Evolutionary conservation across 2,888 invertebrate genomes (phyloP), one percentile per base, ranked within the genome.

Genomic region (Pyrrhosoma nymphula): DNA sequence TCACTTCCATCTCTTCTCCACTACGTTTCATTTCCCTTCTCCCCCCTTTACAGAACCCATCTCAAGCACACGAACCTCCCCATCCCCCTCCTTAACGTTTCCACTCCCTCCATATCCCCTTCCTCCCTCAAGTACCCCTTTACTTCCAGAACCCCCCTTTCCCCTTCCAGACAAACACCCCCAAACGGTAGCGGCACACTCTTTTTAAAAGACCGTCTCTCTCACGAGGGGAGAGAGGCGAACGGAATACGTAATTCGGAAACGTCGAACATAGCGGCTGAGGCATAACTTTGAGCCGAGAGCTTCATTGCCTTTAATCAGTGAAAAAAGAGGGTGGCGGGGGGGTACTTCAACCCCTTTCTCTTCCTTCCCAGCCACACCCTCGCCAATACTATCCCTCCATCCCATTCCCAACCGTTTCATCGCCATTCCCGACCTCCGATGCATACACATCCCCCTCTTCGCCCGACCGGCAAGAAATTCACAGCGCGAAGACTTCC

Each of bases 251-350:
- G 39, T 91, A 91, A 91, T 91, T 91, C 26, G 69, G 63, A 30
- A 39, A 39, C 91, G 60, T 63, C 91, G 91, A 91, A 91, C 63
- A 39, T 91, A 63, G 91, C 91, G 91, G 63, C 91, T n/a, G n/a
- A n/a, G 91, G 91, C 91, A 91, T 91, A 91, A 91, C 91, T 91
- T 91, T 23, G 91, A 63, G 60, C 91, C 20, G 91, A 91, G 63
- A 63, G 63, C 91, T 91, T 91, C 91, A 91, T 91, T 91, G 91
- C 91, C 91, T 63, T 47, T 91, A 91, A 91, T 91, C 91, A 91
- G 91, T 35, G 91, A 91, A 63, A 60, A 63, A 63, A 63, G 91
- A 39, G 35, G 63, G 91, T 39, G 35, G 23, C 39, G 8, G 60
- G 56, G n/a, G 56, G 90, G 56, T 35, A 8, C 56, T 26, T 55